Percentiles rank a stretch among this genome's conserved stretches.
Evolutionary conservation across 2,888 invertebrate species (phyloP).

Genomic region (Branchipolynoe longqiensis): DNA sequence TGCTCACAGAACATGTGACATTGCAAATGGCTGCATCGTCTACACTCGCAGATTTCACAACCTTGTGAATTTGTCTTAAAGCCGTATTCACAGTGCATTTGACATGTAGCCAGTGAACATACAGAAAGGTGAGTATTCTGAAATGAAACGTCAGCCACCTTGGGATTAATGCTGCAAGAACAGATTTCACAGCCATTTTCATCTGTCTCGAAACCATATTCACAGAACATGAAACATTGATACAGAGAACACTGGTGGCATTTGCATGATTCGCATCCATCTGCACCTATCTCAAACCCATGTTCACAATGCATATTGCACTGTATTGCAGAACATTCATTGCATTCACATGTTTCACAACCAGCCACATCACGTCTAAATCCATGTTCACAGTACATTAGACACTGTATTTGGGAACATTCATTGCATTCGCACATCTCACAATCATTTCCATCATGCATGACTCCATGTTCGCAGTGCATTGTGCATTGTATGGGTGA

Average conservation of each 20-base stretch:
- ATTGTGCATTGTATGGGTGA: constrained; percentile 54
- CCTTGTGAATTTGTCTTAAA: neutral
- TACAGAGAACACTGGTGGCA: constrained; percentile 35
- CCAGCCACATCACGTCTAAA: constrained; percentile 55
- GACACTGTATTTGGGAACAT: constrained; percentile 46
- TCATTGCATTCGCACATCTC: constrained; percentile 57
- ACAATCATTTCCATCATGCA: constrained; percentile 59
- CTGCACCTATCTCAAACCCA: too few species aligned
- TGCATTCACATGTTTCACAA: constrained; percentile 38
- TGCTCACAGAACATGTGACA: constrained; percentile 47
- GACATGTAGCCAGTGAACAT: neutral
- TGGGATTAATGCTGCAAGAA: neutral
- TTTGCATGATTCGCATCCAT: too few species aligned
- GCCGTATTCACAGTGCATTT: constrained; percentile 8
- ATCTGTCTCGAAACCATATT: constrained; percentile 48
- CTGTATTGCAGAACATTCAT: neutral
- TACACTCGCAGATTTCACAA: constrained; percentile 22
- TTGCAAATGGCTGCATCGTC: neutral
- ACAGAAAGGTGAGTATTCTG: too few species aligned
- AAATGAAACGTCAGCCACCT: neutral
- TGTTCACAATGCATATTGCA: constrained; percentile 63
- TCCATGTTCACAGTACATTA: constrained; percentile 60
- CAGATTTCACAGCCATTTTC: constrained; percentile 58
- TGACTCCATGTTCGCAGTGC: constrained; percentile 61
- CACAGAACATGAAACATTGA: constrained; percentile 48